Evolutionary conservation across 1,140 invertebrate genomes (phyloP).

Genomic region (Hermetia illucens): DNA sequence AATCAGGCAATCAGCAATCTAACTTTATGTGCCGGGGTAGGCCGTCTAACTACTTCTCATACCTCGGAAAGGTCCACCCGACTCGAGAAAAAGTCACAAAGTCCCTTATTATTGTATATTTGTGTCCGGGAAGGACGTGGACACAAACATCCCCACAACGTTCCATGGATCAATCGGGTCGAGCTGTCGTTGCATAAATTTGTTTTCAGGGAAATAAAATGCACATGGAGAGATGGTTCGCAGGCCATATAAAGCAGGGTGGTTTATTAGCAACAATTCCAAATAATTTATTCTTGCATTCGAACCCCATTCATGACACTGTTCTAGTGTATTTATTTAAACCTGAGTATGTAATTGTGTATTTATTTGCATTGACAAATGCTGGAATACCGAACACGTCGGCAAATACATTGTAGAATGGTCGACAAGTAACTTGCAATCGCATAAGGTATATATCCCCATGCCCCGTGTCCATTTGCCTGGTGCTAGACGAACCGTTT

Average conservation of each 20-base stretch:
- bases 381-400: background rate
- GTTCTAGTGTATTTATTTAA: too few relatives aligned
- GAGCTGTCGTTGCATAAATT: background rate
- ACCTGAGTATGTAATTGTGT: background rate
- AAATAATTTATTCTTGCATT: background rate
- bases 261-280: constrained; percentile 1
- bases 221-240: background rate
- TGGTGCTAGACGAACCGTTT: too few relatives aligned
- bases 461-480: too few relatives aligned
- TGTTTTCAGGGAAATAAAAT: background rate
- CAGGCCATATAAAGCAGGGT: background rate
- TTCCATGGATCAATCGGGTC: background rate
- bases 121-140: background rate
- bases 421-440: background rate
- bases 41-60: background rate
- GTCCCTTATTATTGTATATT: background rate
- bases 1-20: background rate
- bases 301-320: too few relatives aligned
- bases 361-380: constrained; percentile 1
- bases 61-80: too few relatives aligned
- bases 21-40: background rate
- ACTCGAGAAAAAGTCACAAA: too few relatives aligned
- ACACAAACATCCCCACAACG: background rate
- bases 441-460: too few relatives aligned
- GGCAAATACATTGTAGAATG: background rate